Evolutionary conservation across 2,888 invertebrate genomes (phyloP), one percentile per base, ranked within the genome.

Genomic region (Cylloceria caligata): DNA sequence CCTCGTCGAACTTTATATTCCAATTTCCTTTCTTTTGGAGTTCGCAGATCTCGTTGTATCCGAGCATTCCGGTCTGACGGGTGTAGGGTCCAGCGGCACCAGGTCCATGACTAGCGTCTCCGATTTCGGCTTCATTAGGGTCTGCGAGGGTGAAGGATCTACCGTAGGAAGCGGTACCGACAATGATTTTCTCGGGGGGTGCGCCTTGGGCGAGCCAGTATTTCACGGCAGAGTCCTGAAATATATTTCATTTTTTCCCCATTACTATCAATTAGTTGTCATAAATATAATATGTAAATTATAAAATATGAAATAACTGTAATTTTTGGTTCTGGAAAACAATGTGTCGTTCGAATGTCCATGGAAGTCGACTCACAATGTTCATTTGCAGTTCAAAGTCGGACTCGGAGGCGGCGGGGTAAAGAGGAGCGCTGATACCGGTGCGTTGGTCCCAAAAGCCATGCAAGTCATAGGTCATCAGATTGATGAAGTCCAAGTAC

Each of bases 401-500:
- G 1, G 82, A 80, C 49, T 93, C 93, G 21, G 88, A 81, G 0
- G 88, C 30, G 0, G 87, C 88, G 0, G 92, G 89, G 82, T 94
- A 94, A 0, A 97, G 93, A 0, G 96, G 95, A 0, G 96, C 94
- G 88, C 96, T 96, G 73, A 95, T 94, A 0, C 96, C 96, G 0
- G n/a, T n/a, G 96, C 95, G 0, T 92, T 92, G 0, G 89, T 96
- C 96, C 95, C 95, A 96, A 0, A 95, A 91, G 0, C 96, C 96
- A 86, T 96, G 95, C 86, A 96, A 93, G 88, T 96, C 96, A 86
- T 97, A 97, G 0, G 96, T 91, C 96, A 97, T 97, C 0, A 97
- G 88, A 87, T 95, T 95, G 57, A 96, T 94, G 27, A 95, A 93
- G 87, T 97, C 95, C 30, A 96, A 89, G 83, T 95, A 94, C 94